phyloP scores from a whole-genome alignment of 1,140 invertebrate species.

The Acromyrmex charruanus region DNA sequence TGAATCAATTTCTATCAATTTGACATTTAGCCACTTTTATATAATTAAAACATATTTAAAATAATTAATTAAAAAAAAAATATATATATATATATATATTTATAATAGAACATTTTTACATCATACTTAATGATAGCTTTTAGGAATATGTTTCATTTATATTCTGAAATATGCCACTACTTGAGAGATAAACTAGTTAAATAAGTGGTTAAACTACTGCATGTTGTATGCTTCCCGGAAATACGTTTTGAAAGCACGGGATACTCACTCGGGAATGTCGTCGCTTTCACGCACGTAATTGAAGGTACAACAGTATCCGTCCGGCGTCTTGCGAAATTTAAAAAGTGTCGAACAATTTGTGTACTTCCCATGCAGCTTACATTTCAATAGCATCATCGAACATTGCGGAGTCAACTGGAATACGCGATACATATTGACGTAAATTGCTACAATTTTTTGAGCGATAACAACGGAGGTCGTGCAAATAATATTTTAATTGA shows the following conservation, averaged over 20 bases:
- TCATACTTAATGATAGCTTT: background rate
- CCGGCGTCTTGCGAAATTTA: slow-evolving; percentile 84
- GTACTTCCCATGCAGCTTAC: slow-evolving; percentile 82
- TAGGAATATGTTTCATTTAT: background rate
- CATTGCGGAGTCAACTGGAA: slow-evolving; percentile 87
- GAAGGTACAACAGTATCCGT: slow-evolving; percentile 88
- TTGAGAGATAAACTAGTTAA: background rate
- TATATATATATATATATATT: too few species aligned
- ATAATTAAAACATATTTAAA: background rate
- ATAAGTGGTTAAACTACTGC: slow-evolving; percentile 14
- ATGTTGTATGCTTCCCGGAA: background rate
- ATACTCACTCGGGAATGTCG: slow-evolving; percentile 72
- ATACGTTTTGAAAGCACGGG: background rate
- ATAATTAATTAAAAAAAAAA: background rate
- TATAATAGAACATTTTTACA: background rate
- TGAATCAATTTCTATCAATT: slow-evolving; percentile 12
- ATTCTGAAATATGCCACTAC: background rate
- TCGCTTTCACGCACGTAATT: slow-evolving; percentile 85
- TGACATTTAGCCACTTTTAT: background rate
- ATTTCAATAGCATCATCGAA: slow-evolving; percentile 84
- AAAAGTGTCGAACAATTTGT: slow-evolving; percentile 86
- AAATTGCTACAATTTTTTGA: slow-evolving; percentile 1
- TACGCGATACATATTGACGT: background rate
- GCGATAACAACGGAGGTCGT: background rate
- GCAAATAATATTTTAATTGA: slow-evolving; percentile 35